A percentile compares a stretch with the other conserved stretches of the same genome.
Evolutionary conservation across 2,797 vertebrate genomes (phyloP).

Genomic region (Scarus forsteni): DNA sequence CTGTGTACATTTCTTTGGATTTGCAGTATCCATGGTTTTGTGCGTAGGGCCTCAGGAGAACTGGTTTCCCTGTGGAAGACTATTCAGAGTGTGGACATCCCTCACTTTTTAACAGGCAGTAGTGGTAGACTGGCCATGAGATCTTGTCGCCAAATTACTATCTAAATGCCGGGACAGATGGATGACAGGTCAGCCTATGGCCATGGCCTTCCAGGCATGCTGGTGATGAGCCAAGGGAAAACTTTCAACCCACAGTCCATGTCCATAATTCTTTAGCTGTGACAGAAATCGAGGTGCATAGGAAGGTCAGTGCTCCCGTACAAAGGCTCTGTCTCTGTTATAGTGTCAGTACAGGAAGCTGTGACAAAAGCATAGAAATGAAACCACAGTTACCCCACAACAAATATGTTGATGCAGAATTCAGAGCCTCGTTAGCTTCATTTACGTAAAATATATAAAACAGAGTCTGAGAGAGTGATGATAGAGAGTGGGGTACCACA

Average conservation of each 20-base stretch:
- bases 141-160: slow-evolving; percentile 35
- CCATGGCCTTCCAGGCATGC: slow-evolving; percentile 32
- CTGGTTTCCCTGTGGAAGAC: slow-evolving; percentile 16
- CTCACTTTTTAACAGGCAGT: slow-evolving; percentile 39
- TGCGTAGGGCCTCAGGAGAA: slow-evolving; percentile 18
- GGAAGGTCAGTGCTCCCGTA: slow-evolving; percentile 36
- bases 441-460: background rate
- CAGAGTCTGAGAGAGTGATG: too few species aligned
- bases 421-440: background rate
- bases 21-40: slow-evolving; percentile 58
- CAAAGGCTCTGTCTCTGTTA: slow-evolving; percentile 2
- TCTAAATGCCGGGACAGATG: slow-evolving; percentile 44
- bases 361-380: background rate
- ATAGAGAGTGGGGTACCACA: too few species aligned
- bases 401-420: background rate
- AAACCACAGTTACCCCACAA: background rate
- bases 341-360: background rate
- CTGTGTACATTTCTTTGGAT: slow-evolving; percentile 30
- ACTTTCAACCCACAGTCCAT: slow-evolving; percentile 24
- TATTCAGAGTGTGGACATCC: slow-evolving; percentile 35
- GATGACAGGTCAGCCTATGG: slow-evolving; percentile 35
- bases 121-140: slow-evolving; percentile 19
- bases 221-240: slow-evolving; percentile 38
- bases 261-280: slow-evolving; percentile 44
- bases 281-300: slow-evolving; percentile 46